Conservation (phyloP, 2,888 invertebrate species). For the Epistrophe grossulariae region DNA sequence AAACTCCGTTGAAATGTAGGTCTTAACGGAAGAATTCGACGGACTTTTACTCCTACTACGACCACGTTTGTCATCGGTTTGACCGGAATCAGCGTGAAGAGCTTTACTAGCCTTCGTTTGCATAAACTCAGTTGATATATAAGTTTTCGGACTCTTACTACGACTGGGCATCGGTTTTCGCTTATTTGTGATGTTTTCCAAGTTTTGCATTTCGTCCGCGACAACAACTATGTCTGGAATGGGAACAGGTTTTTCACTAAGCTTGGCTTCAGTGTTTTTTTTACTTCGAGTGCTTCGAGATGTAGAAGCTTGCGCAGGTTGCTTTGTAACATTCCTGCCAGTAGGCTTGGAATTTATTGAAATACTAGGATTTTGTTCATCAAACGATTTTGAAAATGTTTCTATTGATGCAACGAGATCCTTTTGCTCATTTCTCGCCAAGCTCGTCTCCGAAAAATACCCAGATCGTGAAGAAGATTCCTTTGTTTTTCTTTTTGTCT, state of each 20-base stretch:
- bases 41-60: slow-evolving; percentile 67
- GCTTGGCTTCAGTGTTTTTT: neutral
- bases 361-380: slow-evolving; percentile 53
- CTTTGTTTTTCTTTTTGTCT: slow-evolving; percentile 18
- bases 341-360: slow-evolving; percentile 11
- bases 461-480: slow-evolving; percentile 6
- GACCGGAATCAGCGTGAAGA: neutral
- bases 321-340: neutral
- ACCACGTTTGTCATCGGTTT: slow-evolving; percentile 5
- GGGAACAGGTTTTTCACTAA: slow-evolving; percentile 63
- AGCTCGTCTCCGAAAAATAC: slow-evolving; percentile 32
- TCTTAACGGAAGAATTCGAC: neutral
- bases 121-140: slow-evolving; percentile 79
- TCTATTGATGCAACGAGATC: neutral
- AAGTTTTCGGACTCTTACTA: slow-evolving; percentile 80
- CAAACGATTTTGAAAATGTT: slow-evolving; percentile 44
- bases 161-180: slow-evolving; percentile 51
- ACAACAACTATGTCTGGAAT: slow-evolving; percentile 79
- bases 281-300: slow-evolving; percentile 1
- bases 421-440: neutral
- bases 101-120: slow-evolving; percentile 76
- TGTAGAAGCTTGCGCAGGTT: neutral
- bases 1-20: slow-evolving; percentile 34
- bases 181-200: slow-evolving; percentile 70
- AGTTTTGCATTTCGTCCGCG: slow-evolving; percentile 50